Evolutionary conservation across 2,888 invertebrate species (phyloP).

Genomic region (Blastobasis adustella): DNA sequence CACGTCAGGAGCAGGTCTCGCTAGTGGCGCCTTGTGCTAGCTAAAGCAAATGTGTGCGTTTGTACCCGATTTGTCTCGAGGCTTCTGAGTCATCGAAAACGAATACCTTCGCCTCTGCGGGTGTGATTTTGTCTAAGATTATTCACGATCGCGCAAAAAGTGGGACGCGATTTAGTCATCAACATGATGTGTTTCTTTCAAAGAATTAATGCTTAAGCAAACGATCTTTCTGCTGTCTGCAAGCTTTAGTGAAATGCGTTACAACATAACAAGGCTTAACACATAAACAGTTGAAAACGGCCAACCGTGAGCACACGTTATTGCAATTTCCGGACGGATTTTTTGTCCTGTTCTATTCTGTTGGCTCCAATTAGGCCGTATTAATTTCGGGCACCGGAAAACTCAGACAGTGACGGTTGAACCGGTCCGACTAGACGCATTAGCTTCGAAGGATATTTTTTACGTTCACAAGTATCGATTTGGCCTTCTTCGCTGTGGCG

Average conservation of each 20-base stretch:
- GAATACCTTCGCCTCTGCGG: constrained; percentile 19
- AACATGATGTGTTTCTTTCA: not conserved
- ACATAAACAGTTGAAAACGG: not conserved
- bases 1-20: constrained; percentile 50
- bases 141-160: no score
- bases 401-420: constrained; percentile 39
- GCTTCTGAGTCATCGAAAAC: constrained; percentile 16
- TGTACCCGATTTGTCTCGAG: constrained; percentile 8
- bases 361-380: constrained; percentile 37
- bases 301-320: constrained; percentile 26
- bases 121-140: constrained; percentile 4
- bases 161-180: no score
- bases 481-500: constrained; percentile 32
- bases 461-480: constrained; percentile 31
- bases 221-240: no score
- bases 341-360: constrained; percentile 22
- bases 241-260: no score
- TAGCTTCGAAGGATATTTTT: constrained; percentile 46
- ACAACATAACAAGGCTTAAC: not conserved
- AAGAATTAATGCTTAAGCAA: no score
- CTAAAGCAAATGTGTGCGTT: constrained; percentile 9
- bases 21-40: constrained; percentile 20
- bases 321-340: constrained; percentile 49
- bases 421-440: constrained; percentile 40
- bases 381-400: constrained; percentile 45